These are phyloP conservation scores for Polypterus senegalus DNA, from an alignment of 2,113 vertebrate species.

Conservation along the genomic window DNA sequence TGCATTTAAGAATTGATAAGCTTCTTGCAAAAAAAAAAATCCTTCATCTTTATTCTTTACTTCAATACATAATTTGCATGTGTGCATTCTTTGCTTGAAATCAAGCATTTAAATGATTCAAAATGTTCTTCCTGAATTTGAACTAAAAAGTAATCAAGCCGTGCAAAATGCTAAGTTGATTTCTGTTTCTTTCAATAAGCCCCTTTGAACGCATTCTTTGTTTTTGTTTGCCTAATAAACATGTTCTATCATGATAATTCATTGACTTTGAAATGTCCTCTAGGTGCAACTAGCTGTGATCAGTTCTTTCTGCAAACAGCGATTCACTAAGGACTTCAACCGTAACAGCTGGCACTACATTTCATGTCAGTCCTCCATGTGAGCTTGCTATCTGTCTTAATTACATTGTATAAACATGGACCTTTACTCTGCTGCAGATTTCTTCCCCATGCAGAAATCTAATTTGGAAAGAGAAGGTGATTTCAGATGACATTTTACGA, in stretches of 20 bases:
- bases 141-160: no score
- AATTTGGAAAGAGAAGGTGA: neutral
- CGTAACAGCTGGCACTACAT: neutral
- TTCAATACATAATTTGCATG: no score
- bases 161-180: no score
- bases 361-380: neutral
- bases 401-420: neutral
- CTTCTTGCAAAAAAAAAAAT: no score
- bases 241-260: neutral
- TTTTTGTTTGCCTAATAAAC: no score
- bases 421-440: neutral
- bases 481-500: neutral
- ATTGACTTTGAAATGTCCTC: neutral
- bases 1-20: no score
- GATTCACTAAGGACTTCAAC: neutral
- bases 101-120: no score
- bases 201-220: no score
- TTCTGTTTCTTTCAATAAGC: no score
- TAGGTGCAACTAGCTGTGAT: neutral
- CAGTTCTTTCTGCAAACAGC: neutral
- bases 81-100: no score
- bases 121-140: no score
- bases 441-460: neutral
- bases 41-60: no score
- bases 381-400: neutral